A percentile compares a stretch with the other conserved stretches of the same genome.
phyloP scores from a whole-genome alignment of 2,888 invertebrate species.

The Eupithecia dodoneata region DNA sequence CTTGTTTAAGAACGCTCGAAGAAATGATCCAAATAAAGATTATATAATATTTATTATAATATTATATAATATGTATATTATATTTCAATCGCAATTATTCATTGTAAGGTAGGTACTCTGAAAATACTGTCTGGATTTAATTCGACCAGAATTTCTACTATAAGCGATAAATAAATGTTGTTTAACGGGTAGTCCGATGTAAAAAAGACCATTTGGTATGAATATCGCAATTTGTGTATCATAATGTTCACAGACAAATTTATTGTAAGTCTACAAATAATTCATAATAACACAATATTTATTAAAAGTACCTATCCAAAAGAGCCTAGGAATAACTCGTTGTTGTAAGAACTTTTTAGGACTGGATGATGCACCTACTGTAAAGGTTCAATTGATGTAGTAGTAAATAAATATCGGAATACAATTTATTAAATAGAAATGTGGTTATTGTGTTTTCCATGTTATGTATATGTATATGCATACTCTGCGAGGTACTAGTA shows the following conservation, averaged over 20 bases:
- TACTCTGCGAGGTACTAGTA: constrained; percentile 19
- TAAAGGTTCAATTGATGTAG: not conserved
- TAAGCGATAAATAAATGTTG: not conserved
- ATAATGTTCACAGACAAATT: not conserved
- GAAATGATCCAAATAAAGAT: not conserved
- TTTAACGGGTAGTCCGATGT: not conserved
- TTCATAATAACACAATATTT: not conserved
- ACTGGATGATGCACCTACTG: not conserved
- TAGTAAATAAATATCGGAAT: not conserved
- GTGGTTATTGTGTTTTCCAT: constrained; percentile 1
- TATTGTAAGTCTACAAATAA: not conserved
- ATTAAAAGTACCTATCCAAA: not conserved
- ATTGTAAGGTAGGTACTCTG: not conserved
- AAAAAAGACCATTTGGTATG: not conserved
- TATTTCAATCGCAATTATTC: not conserved
- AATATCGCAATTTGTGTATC: not conserved
- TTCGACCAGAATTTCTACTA: not conserved
- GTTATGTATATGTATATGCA: not conserved
- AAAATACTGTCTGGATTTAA: not conserved
- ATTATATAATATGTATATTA: not conserved
- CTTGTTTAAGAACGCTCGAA: not conserved
- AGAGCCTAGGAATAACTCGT: not conserved
- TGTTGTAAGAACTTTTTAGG: not conserved
- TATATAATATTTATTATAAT: not conserved
- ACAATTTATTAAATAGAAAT: not conserved